These are phyloP conservation scores for Piscicola geometra DNA, from an alignment of 2,888 invertebrate species.

Conservation along the genomic window DNA sequence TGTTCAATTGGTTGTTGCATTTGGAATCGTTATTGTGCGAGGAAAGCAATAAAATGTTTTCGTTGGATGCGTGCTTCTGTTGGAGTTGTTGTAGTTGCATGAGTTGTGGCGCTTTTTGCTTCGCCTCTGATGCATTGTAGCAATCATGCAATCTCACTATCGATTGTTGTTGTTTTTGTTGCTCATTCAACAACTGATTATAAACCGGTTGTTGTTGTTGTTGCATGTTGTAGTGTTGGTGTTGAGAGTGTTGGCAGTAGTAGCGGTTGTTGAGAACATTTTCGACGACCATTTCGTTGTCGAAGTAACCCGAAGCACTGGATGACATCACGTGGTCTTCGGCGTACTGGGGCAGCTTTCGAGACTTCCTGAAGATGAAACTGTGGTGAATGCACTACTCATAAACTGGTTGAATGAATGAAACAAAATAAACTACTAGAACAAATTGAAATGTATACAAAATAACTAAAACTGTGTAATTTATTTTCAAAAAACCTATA, in stretches of 20 bases:
- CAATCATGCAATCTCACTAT: neutral
- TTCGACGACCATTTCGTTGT: neutral
- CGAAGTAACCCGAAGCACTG: neutral
- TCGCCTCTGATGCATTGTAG: neutral
- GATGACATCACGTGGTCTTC: neutral
- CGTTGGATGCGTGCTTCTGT: neutral
- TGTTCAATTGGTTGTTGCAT: neutral
- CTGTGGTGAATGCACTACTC: no score
- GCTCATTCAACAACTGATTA: slow-evolving; percentile 11
- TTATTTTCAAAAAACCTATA: no score
- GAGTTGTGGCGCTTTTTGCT: neutral
- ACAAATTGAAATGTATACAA: no score
- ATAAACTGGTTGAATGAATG: no score
- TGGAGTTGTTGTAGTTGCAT: neutral
- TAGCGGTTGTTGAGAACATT: slow-evolving; percentile 8
- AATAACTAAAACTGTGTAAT: no score
- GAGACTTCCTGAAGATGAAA: slow-evolving; percentile 2
- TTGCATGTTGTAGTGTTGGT: neutral
- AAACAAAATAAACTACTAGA: no score
- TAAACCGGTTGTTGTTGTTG: neutral
- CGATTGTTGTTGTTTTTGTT: neutral
- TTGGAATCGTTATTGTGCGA: neutral
- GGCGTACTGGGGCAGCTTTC: neutral
- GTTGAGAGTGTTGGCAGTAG: slow-evolving; percentile 9
- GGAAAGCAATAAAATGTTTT: neutral